phyloP scores from a whole-genome alignment of 64 coral and sea anemone species.

The Montipora cactus region DNA sequence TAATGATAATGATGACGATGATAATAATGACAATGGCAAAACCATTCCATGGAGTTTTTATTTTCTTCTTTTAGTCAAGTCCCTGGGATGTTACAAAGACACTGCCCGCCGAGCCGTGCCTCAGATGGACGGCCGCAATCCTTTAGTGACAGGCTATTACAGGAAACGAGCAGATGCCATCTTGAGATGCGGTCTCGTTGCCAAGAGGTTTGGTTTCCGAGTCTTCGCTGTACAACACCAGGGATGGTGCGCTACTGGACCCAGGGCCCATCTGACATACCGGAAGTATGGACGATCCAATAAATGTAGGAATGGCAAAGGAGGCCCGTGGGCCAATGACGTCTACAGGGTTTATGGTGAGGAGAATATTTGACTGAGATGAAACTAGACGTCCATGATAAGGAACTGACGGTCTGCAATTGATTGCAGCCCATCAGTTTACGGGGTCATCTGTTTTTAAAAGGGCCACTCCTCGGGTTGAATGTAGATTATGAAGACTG shows the following conservation, averaged over 20 bases:
- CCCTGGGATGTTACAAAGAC: conserved; percentile 35
- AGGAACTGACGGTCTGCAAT: too few species aligned
- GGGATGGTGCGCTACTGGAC: conserved; percentile 55
- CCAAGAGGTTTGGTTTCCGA: conserved; percentile 5
- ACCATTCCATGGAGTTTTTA: not conserved
- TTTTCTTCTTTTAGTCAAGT: not conserved
- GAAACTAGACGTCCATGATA: too few species aligned
- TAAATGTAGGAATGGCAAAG: conserved; percentile 49
- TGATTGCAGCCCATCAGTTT: too few species aligned
- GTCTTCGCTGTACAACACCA: conserved; percentile 59
- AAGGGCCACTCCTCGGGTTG: too few species aligned
- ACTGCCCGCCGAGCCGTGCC: conserved; percentile 41
- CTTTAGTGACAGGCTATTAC: conserved; percentile 12
- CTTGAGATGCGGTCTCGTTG: conserved; percentile 43
- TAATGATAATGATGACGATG: not conserved
- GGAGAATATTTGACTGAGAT: too few species aligned
- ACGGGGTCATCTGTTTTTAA: too few species aligned
- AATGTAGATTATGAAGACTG: too few species aligned
- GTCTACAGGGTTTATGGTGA: conserved; percentile 32
- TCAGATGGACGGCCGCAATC: conserved; percentile 13
- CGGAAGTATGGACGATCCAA: conserved; percentile 57
- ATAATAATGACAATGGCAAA: not conserved
- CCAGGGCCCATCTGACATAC: conserved; percentile 33
- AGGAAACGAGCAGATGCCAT: conserved; percentile 22
- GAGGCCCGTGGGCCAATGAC: conserved; percentile 70